Conservation (phyloP, 2,888 invertebrate genomes). For the Halictus quadricinctus region DNA sequence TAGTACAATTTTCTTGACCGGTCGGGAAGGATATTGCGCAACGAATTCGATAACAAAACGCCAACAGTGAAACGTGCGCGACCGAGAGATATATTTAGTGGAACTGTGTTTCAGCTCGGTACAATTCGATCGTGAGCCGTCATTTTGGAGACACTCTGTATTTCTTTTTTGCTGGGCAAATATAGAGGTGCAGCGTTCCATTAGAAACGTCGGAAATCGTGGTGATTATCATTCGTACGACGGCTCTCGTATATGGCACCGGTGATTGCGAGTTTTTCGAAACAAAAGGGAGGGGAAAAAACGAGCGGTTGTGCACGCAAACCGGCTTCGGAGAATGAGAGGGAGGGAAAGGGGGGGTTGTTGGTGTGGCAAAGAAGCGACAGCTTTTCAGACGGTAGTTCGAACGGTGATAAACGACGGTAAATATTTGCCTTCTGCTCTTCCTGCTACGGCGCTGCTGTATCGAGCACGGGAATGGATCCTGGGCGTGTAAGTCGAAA, state of each 20-base stretch:
- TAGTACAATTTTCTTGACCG: background rate
- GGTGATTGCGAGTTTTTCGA: conserved; percentile 37
- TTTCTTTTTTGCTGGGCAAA: background rate
- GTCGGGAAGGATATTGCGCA: background rate
- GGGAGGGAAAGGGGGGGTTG: background rate
- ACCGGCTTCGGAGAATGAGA: background rate
- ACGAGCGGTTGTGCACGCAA: background rate
- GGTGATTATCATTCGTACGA: conserved; percentile 47
- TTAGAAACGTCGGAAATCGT: conserved; percentile 40
- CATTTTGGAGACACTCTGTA: background rate
- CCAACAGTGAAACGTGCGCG: background rate
- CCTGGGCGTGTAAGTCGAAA: background rate
- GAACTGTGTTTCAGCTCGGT: background rate
- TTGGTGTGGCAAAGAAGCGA: conserved; percentile 1
- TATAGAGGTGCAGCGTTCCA: conserved; percentile 13
- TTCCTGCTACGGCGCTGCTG: conserved; percentile 11
- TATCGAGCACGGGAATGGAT: conserved; percentile 31
- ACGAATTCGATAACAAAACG: conserved; percentile 5
- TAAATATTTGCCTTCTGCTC: conserved; percentile 51
- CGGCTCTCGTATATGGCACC: conserved; percentile 9
- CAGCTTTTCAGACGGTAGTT: conserved; percentile 25
- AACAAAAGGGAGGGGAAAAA: conserved; percentile 40
- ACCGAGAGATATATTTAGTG: background rate
- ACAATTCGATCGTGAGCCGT: background rate
- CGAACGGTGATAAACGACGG: conserved; percentile 52